Conservation (phyloP, 2,113 vertebrate species). For the mouse (Mus musculus) region GRCm39 chr6:145933501-145934000, state of each 20-base stretch:
- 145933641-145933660: background rate
- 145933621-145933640: background rate
- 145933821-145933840: background rate
- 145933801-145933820: background rate
- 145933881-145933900: background rate
- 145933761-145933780: background rate
- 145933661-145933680: background rate
- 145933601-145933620: background rate
- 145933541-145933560: background rate
- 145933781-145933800: background rate
- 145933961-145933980: background rate
- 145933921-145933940: background rate
- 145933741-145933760: background rate
- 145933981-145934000: background rate
- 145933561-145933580: background rate
- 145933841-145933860: background rate
- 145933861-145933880: background rate
- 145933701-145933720: background rate
- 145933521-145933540: background rate
- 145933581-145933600: background rate
- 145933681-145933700: background rate
- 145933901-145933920: background rate
- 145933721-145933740: background rate
- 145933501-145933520: background rate
- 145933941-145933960: background rate